Conservation (phyloP, 2,888 invertebrate genomes). For the Clistopyga incitator region DNA sequence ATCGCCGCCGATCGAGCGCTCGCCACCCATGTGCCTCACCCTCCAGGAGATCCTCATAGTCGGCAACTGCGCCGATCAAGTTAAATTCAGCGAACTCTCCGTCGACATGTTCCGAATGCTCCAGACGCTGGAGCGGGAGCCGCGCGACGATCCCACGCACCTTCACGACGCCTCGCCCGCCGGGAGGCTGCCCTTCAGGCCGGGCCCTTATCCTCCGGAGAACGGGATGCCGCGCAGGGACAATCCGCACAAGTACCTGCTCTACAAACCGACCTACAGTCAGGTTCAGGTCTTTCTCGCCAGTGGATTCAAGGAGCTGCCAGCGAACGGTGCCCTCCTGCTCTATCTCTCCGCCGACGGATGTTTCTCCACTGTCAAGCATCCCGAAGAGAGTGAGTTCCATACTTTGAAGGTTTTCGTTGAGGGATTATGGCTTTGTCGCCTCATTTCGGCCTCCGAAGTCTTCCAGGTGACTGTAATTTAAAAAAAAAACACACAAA, state of each 20-base stretch:
- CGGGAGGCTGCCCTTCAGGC: constrained; percentile 87
- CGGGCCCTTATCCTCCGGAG: constrained; percentile 87
- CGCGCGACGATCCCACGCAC: constrained; percentile 92
- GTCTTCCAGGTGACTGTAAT: background rate
- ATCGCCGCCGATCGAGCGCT: constrained; percentile 95
- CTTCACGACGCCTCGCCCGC: constrained; percentile 90
- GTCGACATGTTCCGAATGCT: constrained; percentile 99
- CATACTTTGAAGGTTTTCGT: background rate
- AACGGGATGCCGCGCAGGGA: constrained; percentile 91
- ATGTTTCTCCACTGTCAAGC: constrained; percentile 92
- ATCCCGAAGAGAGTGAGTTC: constrained; percentile 94
- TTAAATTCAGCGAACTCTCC: constrained; percentile 98
- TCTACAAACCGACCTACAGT: constrained; percentile 97
- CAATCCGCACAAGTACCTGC: constrained; percentile 98
- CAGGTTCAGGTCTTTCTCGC: constrained; percentile 97
- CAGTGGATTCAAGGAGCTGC: constrained; percentile 96
- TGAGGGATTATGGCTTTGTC: background rate
- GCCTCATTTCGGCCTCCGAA: background rate
- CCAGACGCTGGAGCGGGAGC: constrained; percentile 97
- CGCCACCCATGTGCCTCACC: constrained; percentile 93
- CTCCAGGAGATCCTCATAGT: constrained; percentile 97
- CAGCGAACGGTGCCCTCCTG: constrained; percentile 95
- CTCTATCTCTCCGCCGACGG: constrained; percentile 98
- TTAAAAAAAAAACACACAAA: background rate
- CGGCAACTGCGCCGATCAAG: constrained; percentile 96